Evolutionary conservation across 1,140 invertebrate species (phyloP).

Genomic region (Laodelphax striatellus): DNA sequence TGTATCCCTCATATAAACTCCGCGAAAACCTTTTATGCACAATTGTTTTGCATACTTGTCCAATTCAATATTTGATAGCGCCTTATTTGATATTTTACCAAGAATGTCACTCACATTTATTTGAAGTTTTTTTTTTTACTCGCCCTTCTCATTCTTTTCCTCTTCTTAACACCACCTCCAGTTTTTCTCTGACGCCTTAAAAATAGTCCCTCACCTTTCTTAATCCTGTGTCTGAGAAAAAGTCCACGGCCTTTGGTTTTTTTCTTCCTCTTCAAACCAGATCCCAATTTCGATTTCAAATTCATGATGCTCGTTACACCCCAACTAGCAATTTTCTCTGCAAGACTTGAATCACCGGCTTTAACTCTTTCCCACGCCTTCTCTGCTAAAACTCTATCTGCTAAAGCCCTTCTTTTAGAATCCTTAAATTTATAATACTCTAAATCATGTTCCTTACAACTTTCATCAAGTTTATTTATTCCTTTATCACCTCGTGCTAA

Average conservation of each 20-base stretch:
- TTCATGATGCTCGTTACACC: constrained; percentile 27
- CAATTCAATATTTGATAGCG: constrained; percentile 8
- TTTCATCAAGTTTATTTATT: constrained; percentile 33
- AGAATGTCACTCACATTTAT: too few species aligned
- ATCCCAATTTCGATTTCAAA: constrained; percentile 26
- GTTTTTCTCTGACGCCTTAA: constrained; percentile 10
- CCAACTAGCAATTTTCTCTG: constrained; percentile 27
- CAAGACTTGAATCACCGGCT: constrained; percentile 27
- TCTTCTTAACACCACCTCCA: background rate
- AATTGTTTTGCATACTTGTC: background rate
- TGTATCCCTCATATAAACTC: constrained; percentile 16
- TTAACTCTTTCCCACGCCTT: constrained; percentile 30
- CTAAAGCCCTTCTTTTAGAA: constrained; percentile 28
- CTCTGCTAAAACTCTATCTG: constrained; percentile 29
- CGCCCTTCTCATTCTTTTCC: background rate
- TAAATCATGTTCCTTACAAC: constrained; percentile 36
- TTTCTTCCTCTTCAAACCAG: constrained; percentile 22
- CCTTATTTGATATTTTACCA: background rate
- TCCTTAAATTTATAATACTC: constrained; percentile 29
- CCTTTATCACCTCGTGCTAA: constrained; percentile 30
- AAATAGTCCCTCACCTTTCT: constrained; percentile 7
- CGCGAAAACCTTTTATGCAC: constrained; percentile 15
- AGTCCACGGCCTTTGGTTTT: constrained; percentile 3
- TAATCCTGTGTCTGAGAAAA: background rate
- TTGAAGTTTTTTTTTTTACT: background rate